These are phyloP conservation scores for Turnix velox DNA, from an alignment of 2,113 vertebrate species.

Conservation along the genomic window DNA sequence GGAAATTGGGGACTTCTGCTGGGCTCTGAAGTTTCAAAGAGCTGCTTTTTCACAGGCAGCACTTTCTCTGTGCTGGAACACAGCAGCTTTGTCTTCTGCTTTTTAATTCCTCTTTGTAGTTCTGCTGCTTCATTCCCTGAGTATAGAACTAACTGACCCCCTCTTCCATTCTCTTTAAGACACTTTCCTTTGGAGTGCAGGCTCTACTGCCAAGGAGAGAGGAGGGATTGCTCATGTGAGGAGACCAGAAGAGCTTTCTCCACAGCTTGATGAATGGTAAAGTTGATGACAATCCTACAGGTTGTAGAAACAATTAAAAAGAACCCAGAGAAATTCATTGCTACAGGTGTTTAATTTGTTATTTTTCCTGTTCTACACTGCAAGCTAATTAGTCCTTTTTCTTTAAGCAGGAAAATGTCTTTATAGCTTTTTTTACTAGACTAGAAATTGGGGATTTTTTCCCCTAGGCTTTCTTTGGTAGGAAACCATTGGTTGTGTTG, in stretches of 20 bases:
- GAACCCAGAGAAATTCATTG: background rate
- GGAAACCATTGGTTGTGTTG: background rate
- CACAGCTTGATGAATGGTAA: background rate
- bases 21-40: slow-evolving; percentile 5
- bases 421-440: background rate
- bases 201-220: background rate
- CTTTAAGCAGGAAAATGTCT: background rate
- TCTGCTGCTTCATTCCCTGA: background rate
- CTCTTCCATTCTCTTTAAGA: slow-evolving; percentile 7
- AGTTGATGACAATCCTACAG: background rate
- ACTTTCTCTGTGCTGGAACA: slow-evolving; percentile 13
- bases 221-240: background rate
- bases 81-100: slow-evolving; percentile 36
- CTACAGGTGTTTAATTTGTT: background rate
- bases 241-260: background rate
- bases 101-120: background rate
- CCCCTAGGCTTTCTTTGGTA: background rate
- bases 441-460: background rate
- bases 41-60: background rate
- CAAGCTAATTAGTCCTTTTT: background rate
- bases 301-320: background rate
- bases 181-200: background rate
- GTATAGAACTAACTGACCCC: background rate
- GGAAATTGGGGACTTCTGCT: background rate
- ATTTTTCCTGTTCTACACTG: background rate